A percentile compares a stretch with the other conserved stretches of the same genome.
Evolutionary conservation across 2,797 vertebrate species (phyloP).

Genomic region (Rhyacichthys aspro): DNA sequence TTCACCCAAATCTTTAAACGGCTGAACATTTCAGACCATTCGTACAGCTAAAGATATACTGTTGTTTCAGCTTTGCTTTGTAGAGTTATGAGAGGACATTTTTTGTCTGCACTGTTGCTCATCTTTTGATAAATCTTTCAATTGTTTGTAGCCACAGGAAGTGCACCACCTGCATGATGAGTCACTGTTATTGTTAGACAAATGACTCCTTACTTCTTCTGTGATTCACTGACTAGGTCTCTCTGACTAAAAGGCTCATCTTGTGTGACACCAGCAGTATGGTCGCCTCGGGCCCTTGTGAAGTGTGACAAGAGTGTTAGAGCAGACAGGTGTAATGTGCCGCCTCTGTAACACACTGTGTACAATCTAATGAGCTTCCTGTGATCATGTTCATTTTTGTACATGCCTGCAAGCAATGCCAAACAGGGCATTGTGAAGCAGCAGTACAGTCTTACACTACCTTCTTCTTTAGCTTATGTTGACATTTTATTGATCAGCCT

Average conservation of each 20-base stretch:
- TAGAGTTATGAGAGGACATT: not conserved
- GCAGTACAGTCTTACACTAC: slow-evolving; percentile 5
- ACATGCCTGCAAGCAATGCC: slow-evolving; percentile 38
- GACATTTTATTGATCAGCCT: slow-evolving; percentile 66
- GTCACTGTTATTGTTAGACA: slow-evolving; percentile 57
- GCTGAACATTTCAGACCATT: not conserved
- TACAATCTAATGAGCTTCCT: slow-evolving; percentile 29
- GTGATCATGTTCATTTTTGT: slow-evolving; percentile 18
- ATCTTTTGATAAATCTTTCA: slow-evolving; percentile 12
- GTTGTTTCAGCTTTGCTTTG: no score
- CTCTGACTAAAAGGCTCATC: slow-evolving; percentile 46
- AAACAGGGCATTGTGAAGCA: slow-evolving; percentile 5
- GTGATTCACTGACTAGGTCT: slow-evolving; percentile 50
- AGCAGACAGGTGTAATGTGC: slow-evolving; percentile 46
- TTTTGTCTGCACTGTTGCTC: slow-evolving; percentile 7
- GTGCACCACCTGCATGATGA: slow-evolving; percentile 54
- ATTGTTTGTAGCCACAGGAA: slow-evolving; percentile 53
- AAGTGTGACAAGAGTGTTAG: slow-evolving; percentile 1
- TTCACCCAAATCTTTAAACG: slow-evolving; percentile 45
- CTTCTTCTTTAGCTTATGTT: slow-evolving; percentile 18
- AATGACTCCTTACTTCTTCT: slow-evolving; percentile 42
- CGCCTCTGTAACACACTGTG: slow-evolving; percentile 37
- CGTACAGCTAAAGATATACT: no score
- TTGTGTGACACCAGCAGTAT: slow-evolving; percentile 25
- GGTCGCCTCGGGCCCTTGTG: slow-evolving; percentile 20